Evolutionary conservation across 2,888 invertebrate genomes (phyloP).

Genomic region (Limnephilus rhombicus): DNA sequence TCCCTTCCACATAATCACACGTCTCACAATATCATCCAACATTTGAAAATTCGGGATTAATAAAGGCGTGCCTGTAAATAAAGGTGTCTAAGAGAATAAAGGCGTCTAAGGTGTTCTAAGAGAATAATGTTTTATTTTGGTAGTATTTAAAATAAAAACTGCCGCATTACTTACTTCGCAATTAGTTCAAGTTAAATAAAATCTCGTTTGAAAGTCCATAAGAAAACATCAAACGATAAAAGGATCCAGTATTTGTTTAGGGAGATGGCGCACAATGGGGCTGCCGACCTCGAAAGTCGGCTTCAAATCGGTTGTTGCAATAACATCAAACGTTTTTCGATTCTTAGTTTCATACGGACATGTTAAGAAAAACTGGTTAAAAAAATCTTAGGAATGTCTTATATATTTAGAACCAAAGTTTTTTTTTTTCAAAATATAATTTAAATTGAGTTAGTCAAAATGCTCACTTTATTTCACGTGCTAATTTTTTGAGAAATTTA

Average conservation of each 20-base stretch:
- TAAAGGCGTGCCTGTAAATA: neutral
- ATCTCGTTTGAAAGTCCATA: neutral
- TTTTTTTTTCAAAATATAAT: too few species aligned
- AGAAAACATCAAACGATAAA: slow-evolving; percentile 21
- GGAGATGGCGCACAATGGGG: neutral
- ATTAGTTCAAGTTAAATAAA: slow-evolving; percentile 7
- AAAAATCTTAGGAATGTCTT: too few species aligned
- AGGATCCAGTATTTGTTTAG: slow-evolving; percentile 14
- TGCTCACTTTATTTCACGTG: too few species aligned
- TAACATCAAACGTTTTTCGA: too few species aligned
- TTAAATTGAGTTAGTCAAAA: too few species aligned
- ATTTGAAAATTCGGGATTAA: neutral
- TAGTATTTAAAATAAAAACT: neutral
- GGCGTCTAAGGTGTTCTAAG: too few species aligned
- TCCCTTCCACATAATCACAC: neutral
- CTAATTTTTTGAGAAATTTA: too few species aligned
- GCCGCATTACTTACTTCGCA: neutral
- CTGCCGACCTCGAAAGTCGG: too few species aligned
- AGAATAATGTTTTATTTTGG: neutral
- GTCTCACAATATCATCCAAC: neutral
- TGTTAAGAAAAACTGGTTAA: too few species aligned
- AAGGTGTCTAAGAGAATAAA: neutral
- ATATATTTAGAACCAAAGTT: too few species aligned
- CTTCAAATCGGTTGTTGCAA: too few species aligned
- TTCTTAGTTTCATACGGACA: too few species aligned